Base-by-base conservation (phyloP, 53 echinoderm and acorn worm genomes). In the Crossaster papposus region DNA sequence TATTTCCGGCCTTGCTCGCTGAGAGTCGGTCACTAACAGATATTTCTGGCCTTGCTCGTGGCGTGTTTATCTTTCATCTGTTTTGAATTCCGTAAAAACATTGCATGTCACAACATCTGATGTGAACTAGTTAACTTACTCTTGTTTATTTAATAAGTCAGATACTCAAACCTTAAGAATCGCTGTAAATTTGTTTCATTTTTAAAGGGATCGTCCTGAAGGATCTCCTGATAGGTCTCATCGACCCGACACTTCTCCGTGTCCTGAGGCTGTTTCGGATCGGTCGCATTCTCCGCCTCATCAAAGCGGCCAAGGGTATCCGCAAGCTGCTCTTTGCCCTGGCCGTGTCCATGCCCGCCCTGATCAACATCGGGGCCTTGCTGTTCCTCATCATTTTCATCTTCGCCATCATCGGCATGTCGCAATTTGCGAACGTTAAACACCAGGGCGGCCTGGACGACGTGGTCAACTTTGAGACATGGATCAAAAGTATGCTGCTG, bases 261-360 rank as follows among this genome's bases (percentile, higher is more conserved):
- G 97, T 97, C 8, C 70, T 97, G 54, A 78, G 97, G 12, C 89
- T 97, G 22, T 91, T 97, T 79, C 84, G 97, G 22, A 95, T 97
- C 32, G 97, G 97, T 17, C 89, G 97, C 30, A 92, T 97, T 54
- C 79, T 97, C 20, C 91, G 97, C 30, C 91, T 97, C 22, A 92
- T 97, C 68, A 97, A 97, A 79, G 89, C 94, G n/a, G 97, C 97
- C 51, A 97, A 97, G 74, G 97, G 97, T 12, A 94, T 97, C 51
- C 94, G 97, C 12, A 97, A 97, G 71, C 92, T 97, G 0, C 91
- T 97, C 53, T 97, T 97, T 77, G 97, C 97, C 15, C 90, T 97
- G 0, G 95, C 96, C 32, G 96, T 97, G 32, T 97, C 97, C 0
- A 81, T 97, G 38, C 97, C 97, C 2, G 97, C 97, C 22, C 92